Base-by-base conservation (phyloP, 2,888 invertebrate species). In the Perithous albicinctus region DNA sequence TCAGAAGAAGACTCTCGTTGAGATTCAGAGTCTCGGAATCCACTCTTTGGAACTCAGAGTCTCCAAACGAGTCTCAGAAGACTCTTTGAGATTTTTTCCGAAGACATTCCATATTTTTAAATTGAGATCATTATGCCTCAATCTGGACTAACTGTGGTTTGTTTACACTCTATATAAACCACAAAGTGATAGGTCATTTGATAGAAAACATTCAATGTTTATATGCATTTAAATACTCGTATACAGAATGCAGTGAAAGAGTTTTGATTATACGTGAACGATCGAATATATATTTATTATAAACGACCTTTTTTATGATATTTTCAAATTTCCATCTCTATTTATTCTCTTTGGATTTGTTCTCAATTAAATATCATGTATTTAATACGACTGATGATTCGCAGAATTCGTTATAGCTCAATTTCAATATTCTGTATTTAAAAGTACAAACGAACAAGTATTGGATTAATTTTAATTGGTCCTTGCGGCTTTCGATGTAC, bases 401-500 rank as follows among this genome's bases (percentile, higher is more conserved):
- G 23, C 18, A 38, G 63, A 54, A 26, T 46, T 73, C 73, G 66
- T 73, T 78, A 69, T 32, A 23, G 46, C 46, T 66, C 59, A 46
- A 59, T 75, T 67, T 59, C 66, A 67, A 67, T 67, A 38, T 74
- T 23, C 12, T 18, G 38, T 41, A 54, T 64, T 32, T 41, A 76
- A 76, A 69, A 69, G 20, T 61, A 79, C 67, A 67, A 74, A 78
- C 59, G 41, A 15, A 61, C 61, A 51, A 23, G 38, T 20, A 67
- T 74, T 51, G 67, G 48, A 74, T 67, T 74, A 51, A 74, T 67
- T 79, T 79, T 79, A 74, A 79, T 79, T 79, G 78, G 78, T 61
- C 48, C 67, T 59, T 59, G 15, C n/a, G n/a, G 15, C 56, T 43
- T 29, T 61, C 78, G 51, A 66, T 79, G 61, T 43, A 79, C 41